A percentile compares a stretch with the other conserved stretches of the same genome.
Conservation (phyloP, 1,140 invertebrate species). For the Rhysida immarginata region DNA sequence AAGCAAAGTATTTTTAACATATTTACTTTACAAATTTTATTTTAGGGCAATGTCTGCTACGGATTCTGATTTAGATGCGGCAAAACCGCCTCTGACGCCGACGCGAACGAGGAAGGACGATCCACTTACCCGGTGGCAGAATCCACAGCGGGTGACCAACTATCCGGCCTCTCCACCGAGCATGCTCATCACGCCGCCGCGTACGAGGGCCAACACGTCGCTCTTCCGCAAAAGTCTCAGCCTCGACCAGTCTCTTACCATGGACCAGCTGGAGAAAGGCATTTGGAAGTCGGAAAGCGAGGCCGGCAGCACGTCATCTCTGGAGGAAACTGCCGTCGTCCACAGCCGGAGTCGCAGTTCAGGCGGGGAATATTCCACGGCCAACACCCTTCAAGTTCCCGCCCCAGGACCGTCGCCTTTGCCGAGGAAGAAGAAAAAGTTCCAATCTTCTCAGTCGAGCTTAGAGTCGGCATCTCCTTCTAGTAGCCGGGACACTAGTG, state of each 20-base stretch:
- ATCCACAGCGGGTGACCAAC: conserved; percentile 14
- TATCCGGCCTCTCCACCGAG: conserved; percentile 20
- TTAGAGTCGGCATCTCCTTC: conserved; percentile 30
- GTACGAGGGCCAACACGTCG: conserved; percentile 31
- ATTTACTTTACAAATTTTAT: neutral
- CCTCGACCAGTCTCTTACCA: conserved; percentile 46
- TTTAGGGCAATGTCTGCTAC: conserved; percentile 1
- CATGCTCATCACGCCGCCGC: conserved; percentile 28
- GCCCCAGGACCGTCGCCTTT: neutral
- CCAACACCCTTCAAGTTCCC: conserved; percentile 30
- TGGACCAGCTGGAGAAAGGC: conserved; percentile 15
- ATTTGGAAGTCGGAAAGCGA: conserved; percentile 28
- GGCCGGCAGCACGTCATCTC: conserved; percentile 59
- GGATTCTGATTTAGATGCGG: conserved; percentile 9
- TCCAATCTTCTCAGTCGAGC: conserved; percentile 34
- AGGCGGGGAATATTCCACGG: conserved; percentile 32
- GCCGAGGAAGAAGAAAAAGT: conserved; percentile 26
- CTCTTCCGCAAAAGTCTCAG: conserved; percentile 56
- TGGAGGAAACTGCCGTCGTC: conserved; percentile 35
- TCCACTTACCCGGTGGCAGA: conserved; percentile 12
- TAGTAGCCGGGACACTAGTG: neutral
- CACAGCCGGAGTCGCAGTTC: conserved; percentile 23
- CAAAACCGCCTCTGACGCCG: conserved; percentile 17
- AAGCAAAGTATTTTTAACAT: neutral
- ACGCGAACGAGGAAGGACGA: conserved; percentile 19